phyloP scores from a whole-genome alignment of 2,113 vertebrate genomes.

The Corydoras sp. region DNA sequence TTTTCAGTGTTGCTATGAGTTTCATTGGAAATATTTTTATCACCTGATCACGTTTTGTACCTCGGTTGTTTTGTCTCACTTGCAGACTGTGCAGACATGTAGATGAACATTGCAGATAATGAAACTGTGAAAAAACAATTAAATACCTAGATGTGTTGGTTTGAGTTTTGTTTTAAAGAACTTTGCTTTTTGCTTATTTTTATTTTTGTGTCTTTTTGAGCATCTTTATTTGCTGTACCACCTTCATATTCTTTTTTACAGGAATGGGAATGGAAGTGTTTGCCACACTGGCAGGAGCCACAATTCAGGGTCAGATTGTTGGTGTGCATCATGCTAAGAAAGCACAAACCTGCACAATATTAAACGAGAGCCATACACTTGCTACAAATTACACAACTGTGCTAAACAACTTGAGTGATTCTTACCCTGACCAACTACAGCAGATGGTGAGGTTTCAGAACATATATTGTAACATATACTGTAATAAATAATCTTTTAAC shows the following conservation, averaged over 20 bases:
- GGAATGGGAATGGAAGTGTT: conserved; percentile 66
- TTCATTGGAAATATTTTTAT: background rate
- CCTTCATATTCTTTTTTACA: conserved; percentile 23
- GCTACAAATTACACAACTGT: conserved; percentile 32
- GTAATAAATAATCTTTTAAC: too few relatives aligned
- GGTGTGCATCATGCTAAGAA: conserved; percentile 52
- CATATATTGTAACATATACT: too few relatives aligned
- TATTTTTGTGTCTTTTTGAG: too few relatives aligned
- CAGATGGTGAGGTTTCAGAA: conserved; percentile 33
- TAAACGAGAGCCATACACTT: conserved; percentile 31
- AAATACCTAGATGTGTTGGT: too few relatives aligned
- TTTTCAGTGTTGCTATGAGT: background rate
- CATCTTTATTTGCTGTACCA: background rate
- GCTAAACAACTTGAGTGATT: conserved; percentile 30
- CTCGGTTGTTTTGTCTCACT: too few relatives aligned
- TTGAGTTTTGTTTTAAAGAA: too few relatives aligned
- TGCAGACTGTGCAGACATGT: too few relatives aligned
- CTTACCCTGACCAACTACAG: conserved; percentile 27
- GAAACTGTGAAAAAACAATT: too few relatives aligned
- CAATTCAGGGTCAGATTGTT: conserved; percentile 64
- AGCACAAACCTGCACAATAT: conserved; percentile 23
- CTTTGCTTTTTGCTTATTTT: background rate
- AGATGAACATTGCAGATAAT: too few relatives aligned
- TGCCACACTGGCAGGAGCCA: conserved; percentile 49
- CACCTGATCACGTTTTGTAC: background rate